Evolutionary conservation across 2,797 vertebrate genomes (phyloP), one percentile per base, ranked within the genome.

Genomic region (Xenopus petersii): DNA sequence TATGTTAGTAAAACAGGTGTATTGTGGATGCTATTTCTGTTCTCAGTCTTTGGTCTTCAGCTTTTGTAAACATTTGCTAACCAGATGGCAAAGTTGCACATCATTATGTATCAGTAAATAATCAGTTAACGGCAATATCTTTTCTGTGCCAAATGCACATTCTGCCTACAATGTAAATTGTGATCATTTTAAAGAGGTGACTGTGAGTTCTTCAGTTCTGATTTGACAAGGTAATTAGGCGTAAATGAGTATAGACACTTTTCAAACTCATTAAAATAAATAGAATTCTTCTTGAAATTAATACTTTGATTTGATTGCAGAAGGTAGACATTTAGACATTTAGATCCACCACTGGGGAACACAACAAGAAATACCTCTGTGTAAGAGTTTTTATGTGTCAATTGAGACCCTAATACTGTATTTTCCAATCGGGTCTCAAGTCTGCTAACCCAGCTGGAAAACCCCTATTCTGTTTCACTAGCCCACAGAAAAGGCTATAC

Each of bases 141-240:
- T 17, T 56, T 56, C 54, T n/a, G 15, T 56, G 15, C n/a, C 16
- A 56, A 56, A 56, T 56, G 54, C 15, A 56, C 13, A 56, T 17
- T 56, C 15, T 56, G 54, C 30, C 15, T n/a, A 70, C 13, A 48
- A 64, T 75, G 42, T 75, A 70, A 75, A 75, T 56, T 26, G 54
- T 70, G 60, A 47, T 56, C 10, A 64, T 26, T 33, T 70, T 68
- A 68, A 65, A 70, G 42, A 71, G 36, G 36, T 70, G 47, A 46
- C 24, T 33, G n/a, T 60, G 58, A 56, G 1, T 48, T n/a, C 15
- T 75, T 68, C 47, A 13, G 16, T 55, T 21, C 15, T 15, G 9
- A 16, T 36, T 36, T 55, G 47, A 36, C 16, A 54, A 12, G 26
- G 10, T 69, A 69, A 69, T 63, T 61, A 67, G 47, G 46, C 61